Evolutionary conservation across 2,113 vertebrate genomes (phyloP).

Genomic region (Dipodomys ordii): DNA sequence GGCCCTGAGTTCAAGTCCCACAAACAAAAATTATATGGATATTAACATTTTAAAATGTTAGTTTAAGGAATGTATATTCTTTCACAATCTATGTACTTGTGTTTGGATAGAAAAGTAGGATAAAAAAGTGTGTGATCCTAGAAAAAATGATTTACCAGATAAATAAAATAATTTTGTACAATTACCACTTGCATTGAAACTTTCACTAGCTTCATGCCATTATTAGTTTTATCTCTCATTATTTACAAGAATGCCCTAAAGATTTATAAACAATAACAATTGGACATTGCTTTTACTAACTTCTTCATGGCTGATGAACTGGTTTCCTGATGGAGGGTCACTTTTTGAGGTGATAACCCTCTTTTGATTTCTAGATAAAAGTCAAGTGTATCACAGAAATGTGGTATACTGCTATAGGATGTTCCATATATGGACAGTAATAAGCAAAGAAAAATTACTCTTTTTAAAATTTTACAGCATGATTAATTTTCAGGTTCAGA

Average conservation of each 20-base stretch:
- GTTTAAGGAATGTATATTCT: not conserved
- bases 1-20: not conserved
- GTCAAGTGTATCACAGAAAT: not conserved
- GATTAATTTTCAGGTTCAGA: not conserved
- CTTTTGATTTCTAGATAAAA: slow-evolving; percentile 43
- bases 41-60: not conserved
- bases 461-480: not conserved
- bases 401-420: not conserved
- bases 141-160: not conserved
- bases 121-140: not conserved
- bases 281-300: not conserved
- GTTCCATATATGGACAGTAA: not conserved
- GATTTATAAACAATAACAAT: not conserved
- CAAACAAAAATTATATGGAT: too few relatives aligned
- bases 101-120: slow-evolving; percentile 26
- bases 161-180: slow-evolving; percentile 42
- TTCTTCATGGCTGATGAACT: not conserved
- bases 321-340: not conserved
- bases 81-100: not conserved
- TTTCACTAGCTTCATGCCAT: not conserved
- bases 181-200: slow-evolving; percentile 14
- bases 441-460: not conserved
- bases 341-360: not conserved
- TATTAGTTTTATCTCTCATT: not conserved
- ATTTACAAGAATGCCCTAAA: not conserved